A percentile compares a stretch with the other conserved stretches of the same genome.
Conservation (phyloP, 2,888 invertebrate genomes). For the Marronus borbonicus region DNA sequence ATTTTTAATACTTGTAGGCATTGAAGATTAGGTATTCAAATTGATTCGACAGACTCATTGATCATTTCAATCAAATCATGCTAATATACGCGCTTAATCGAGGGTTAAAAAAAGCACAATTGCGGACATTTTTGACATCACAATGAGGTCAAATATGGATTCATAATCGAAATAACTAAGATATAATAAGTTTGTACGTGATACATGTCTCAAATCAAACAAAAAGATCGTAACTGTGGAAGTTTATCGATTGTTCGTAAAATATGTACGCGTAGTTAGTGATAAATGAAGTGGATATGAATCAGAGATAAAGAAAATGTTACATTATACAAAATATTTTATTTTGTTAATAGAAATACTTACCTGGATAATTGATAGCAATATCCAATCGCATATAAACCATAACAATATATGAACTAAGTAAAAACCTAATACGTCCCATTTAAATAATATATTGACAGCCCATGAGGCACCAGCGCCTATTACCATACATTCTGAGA, state of each 20-base stretch:
- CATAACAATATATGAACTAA: slow-evolving; percentile 93
- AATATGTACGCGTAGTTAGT: neutral
- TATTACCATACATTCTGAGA: slow-evolving; percentile 95
- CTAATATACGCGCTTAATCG: no score
- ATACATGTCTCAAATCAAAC: neutral
- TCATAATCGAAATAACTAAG: no score
- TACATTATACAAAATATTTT: no score
- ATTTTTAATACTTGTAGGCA: no score
- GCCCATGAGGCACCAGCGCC: slow-evolving; percentile 95
- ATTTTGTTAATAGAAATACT: slow-evolving; percentile 4
- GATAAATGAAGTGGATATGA: no score
- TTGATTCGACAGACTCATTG: no score
- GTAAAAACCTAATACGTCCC: slow-evolving; percentile 93
- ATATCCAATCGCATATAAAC: slow-evolving; percentile 96
- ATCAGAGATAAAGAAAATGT: neutral
- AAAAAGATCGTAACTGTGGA: neutral
- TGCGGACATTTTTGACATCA: no score
- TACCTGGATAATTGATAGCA: slow-evolving; percentile 89
- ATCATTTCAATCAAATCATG: no score
- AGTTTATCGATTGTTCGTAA: neutral
- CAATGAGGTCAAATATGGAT: no score
- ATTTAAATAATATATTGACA: slow-evolving; percentile 84
- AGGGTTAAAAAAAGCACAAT: no score
- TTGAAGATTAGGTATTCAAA: no score
- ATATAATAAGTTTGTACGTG: neutral